phyloP scores from a whole-genome alignment of 2,888 invertebrate genomes.

The Nephrotoma appendiculata region DNA sequence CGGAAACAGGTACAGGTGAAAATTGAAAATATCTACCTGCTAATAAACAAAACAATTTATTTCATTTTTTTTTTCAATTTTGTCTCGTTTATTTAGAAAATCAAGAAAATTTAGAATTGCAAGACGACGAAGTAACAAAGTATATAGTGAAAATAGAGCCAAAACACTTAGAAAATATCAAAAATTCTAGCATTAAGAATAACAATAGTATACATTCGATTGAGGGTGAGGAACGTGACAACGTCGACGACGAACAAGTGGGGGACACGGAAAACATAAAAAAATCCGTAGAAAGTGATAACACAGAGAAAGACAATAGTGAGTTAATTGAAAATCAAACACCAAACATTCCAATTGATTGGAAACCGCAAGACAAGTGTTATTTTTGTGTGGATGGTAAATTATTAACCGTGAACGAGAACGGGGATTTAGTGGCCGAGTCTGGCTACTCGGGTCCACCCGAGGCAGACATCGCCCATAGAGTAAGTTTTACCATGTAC shows the following conservation, averaged over 20 bases:
- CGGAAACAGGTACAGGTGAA: slow-evolving; percentile 1
- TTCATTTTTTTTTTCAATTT: neutral
- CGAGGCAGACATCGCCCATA: slow-evolving; percentile 25
- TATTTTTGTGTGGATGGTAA: slow-evolving; percentile 70
- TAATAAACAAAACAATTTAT: slow-evolving; percentile 1
- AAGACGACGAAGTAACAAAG: slow-evolving; percentile 15
- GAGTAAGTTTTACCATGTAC: slow-evolving; percentile 16
- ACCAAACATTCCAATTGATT: slow-evolving; percentile 40
- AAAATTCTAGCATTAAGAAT: slow-evolving; percentile 6
- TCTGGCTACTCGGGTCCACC: slow-evolving; percentile 26
- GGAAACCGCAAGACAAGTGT: slow-evolving; percentile 73
- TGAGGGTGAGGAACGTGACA: neutral
- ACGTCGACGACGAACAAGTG: neutral
- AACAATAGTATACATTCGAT: slow-evolving; percentile 17
- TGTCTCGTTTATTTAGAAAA: neutral
- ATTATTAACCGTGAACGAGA: slow-evolving; percentile 38
- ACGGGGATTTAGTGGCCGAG: slow-evolving; percentile 33
- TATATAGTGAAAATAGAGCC: slow-evolving; percentile 9
- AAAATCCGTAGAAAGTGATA: slow-evolving; percentile 12
- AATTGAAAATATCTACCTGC: slow-evolving; percentile 6
- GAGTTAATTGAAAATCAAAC: slow-evolving; percentile 19
- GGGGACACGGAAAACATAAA: neutral
- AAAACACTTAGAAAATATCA: slow-evolving; percentile 6
- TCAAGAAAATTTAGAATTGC: slow-evolving; percentile 14
- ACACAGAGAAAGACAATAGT: slow-evolving; percentile 23